phyloP scores from a whole-genome alignment of 2,797 vertebrate genomes.

The Lophotriccus pileatus region DNA sequence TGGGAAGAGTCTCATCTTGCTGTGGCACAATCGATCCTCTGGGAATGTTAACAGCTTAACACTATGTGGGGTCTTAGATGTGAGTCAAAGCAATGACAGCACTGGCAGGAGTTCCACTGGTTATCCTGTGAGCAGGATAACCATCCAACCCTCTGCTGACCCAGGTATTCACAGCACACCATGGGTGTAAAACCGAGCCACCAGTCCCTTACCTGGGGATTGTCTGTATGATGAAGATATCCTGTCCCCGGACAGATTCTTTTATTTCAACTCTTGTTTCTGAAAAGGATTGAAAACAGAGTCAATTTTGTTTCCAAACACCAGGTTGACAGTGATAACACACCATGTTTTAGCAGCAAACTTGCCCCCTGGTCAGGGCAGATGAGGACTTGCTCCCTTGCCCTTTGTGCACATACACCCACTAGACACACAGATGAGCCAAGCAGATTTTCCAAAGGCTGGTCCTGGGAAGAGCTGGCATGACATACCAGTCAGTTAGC shows the following conservation, averaged over 20 bases:
- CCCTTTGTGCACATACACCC: neutral
- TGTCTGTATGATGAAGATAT: conserved; percentile 98
- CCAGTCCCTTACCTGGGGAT: conserved; percentile 86
- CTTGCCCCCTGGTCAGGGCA: neutral
- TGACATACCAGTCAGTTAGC: neutral
- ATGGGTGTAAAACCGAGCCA: neutral
- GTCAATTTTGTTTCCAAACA: neutral
- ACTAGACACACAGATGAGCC: neutral
- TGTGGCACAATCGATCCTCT: neutral
- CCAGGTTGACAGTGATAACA: neutral
- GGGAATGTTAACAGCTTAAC: conserved; percentile 17
- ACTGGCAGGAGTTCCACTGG: neutral
- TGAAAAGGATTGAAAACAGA: conserved; percentile 63
- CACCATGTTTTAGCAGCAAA: neutral
- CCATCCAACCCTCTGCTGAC: neutral
- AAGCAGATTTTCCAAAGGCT: neutral
- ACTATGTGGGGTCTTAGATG: neutral
- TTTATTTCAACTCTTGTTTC: conserved; percentile 98
- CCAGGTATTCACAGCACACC: neutral
- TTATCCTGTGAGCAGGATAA: neutral
- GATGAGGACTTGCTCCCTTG: neutral
- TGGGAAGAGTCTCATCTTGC: neutral
- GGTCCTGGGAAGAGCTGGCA: neutral
- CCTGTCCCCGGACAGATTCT: conserved; percentile 96
- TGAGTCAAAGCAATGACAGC: neutral